Base-by-base conservation (phyloP, 37 sponge, comb jelly and placozoan species). In the Ianthella basta region DNA sequence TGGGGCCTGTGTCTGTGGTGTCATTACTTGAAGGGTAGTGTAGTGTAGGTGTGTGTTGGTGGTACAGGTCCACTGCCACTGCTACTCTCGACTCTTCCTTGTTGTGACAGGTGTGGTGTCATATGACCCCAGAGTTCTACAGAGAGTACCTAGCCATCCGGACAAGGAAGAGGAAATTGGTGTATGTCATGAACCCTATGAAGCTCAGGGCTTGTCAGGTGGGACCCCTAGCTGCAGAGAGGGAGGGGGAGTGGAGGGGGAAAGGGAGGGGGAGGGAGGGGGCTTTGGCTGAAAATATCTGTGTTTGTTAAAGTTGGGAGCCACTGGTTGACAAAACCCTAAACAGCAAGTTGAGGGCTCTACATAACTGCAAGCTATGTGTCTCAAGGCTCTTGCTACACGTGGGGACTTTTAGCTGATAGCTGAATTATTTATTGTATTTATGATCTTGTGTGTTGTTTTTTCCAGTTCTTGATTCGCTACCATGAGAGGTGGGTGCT, bases 151-250 rank as follows among this genome's bases (percentile, higher is more conserved):
- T 98, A 56, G 59, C 85, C 13, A 98, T 95, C 44, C 84, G 66
- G 38, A 92, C 91, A 21, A 80, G 99, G 19, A 96, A 88, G 84
- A 87, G 91, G 35, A 98, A 96, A 95, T 79, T 98, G 80, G 85
- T 98, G 55, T 98, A 94, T 89, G 97, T 96, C 50, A 98, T 98
- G 99, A 98, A 98, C 59, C 99, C 99, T 15, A 96, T 90, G 86
- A 98, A 98, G 86, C 92, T 95, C 87, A 89, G 97, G 80, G 88
- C 93, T 16, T 98, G 99, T 65, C 91, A 96, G 85, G 95, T 93
- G 77, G 30, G 55, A 20, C 32, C 12, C 36, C 29, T 44, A 44
- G 50, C 50, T 44, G 50, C 50, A 8, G 8, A 8, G 50, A n/a
- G n/a, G n/a, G n/a, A n/a, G n/a, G n/a, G n/a, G n/a, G n/a, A n/a